phyloP scores from a whole-genome alignment of 2,797 vertebrate species.

The Ibycter americanus region DNA sequence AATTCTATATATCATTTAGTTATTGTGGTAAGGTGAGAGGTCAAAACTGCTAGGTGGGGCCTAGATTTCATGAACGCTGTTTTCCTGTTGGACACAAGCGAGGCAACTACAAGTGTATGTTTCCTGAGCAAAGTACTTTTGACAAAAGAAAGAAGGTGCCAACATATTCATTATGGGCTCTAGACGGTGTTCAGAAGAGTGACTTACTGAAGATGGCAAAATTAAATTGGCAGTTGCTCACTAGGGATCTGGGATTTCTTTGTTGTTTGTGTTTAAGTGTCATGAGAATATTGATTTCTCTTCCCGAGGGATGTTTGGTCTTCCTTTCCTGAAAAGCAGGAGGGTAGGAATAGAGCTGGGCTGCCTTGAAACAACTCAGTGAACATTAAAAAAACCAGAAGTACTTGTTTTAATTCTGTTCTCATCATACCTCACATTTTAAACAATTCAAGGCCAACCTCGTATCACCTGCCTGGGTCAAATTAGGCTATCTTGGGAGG shows the following conservation, averaged over 20 bases:
- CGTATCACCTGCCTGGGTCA: not conserved
- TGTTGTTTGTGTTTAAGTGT: constrained; percentile 33
- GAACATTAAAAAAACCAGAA: not conserved
- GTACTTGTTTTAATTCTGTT: not conserved
- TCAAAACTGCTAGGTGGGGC: not conserved
- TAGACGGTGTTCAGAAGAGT: not conserved
- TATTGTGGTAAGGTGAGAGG: not conserved
- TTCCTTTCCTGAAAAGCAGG: constrained; percentile 40
- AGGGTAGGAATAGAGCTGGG: not conserved
- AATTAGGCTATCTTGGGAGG: not conserved
- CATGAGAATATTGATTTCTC: constrained; percentile 30
- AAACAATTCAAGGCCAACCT: not conserved
- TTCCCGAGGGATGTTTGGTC: constrained; percentile 16
- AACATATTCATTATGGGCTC: too few relatives aligned
- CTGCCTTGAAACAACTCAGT: not conserved
- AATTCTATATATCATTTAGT: not conserved
- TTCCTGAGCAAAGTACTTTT: constrained; percentile 14
- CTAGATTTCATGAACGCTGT: not conserved
- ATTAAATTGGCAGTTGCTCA: constrained; percentile 16
- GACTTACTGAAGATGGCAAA: not conserved
- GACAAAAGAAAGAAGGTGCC: constrained; percentile 1
- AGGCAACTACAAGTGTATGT: not conserved
- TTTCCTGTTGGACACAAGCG: not conserved
- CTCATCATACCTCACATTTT: not conserved
- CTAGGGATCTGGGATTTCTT: constrained; percentile 19